Base-by-base conservation (phyloP, 1,140 invertebrate species). In the Agrypnia vestita region DNA sequence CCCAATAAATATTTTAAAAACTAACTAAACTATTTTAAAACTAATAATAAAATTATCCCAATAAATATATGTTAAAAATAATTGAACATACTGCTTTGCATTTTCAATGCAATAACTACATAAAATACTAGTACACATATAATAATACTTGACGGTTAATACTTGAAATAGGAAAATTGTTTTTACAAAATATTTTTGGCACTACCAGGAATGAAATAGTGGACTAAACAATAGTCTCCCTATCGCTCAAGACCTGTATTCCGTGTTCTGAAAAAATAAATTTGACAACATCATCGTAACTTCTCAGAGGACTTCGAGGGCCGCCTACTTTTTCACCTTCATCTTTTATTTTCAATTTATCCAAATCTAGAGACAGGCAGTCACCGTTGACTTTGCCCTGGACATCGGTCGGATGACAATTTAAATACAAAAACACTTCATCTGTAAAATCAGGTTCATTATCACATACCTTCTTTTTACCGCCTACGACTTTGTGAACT, bases 201-300 rank as follows among this genome's bases (percentile, higher is more conserved):
- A 74, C 53, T 10, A 17, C 21, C 74, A 67, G 51, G 56, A 56
- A 43, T 13, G 17, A 55, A 74, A 43, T 11, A 67, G 75, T 25
- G 25, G 59, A 47, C 88, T 91, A 94, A 83, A 94, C 92, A 76
- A 93, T 92, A 59, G 93, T 94, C 84, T 94, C 94, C 47, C 93
- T 93, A 85, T 94, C 93, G 84, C 93, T 94, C 25, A 94, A 94
- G 47, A 94, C 93, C 84, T 94, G 93, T 81, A 94, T 94, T 13
- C 93, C 93, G 82, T 94, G 92, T 84, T 94, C 93, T 3, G 93
- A 94, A 55, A 94, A 88, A 84, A 94, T 93, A 87, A 94, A 91
- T 82, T 93, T 92, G 9, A 94, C 92, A 46, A 92, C 90, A 85
- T 93, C 93, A 80, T 92, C 93, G 80, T 93, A 92, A 78, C 91